Base-by-base conservation (phyloP, 2,113 vertebrate genomes). In the Polypterus senegalus region DNA sequence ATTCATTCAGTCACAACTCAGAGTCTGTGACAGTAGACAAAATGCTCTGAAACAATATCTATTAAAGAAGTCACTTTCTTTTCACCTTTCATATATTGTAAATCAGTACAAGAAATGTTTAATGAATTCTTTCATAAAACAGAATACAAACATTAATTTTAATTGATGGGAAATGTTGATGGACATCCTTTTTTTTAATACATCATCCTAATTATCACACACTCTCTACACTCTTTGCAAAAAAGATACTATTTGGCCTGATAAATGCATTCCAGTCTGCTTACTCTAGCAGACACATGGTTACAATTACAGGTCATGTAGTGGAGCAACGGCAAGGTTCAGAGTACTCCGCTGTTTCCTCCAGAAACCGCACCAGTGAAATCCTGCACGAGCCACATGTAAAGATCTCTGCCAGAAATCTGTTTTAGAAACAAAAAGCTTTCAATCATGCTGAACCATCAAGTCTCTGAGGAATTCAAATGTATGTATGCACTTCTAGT, bases 251-350 rank as follows among this genome's bases (percentile, higher is more conserved):
- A 61, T 27, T 69, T 71, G 74, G 75, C 71, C 47, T 48, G 68
- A 68, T 71, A 65, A 10, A 5, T 67, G 71, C 74, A 78, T 78
- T 76, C 74, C 68, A 71, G 9, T 49, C 57, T 65, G 72, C 71
- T 76, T 71, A 76, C 77, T 77, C 73, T 65, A 68, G 8, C 5
- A 69, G 72, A 76, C 80, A 85, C 78, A 82, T 84, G 82, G 79
- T 70, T 79, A 74, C 75, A 77, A 83, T 86, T 83, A 83, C 64
- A 67, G 65, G 71, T 56, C 66, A 66, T 65, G 65, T 71, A 70
- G 48, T 66, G 70, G 46, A 61, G 58, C 47, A 60, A 7, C 10
- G 7, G 27, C 27, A 27, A 27, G 27, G 51, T 52, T 7, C 7
- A 47, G 10, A 49, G 4, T 11, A 48, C 11, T 49, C 56, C 46